Base-by-base conservation (phyloP, 2,888 invertebrate genomes). In the Brachyptera risi region DNA sequence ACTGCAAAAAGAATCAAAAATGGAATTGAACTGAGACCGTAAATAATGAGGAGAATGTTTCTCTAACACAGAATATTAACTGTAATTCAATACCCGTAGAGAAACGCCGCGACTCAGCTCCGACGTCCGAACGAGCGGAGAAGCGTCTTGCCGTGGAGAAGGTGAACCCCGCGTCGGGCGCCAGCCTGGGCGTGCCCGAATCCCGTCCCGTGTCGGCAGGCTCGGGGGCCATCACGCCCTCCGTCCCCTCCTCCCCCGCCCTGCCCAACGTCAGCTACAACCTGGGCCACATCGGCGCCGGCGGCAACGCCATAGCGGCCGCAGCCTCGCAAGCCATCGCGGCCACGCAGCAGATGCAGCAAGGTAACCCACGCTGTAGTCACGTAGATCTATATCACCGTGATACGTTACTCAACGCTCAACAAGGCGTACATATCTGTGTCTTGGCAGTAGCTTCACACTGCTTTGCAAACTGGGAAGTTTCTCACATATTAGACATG, bases 291-390 rank as follows among this genome's bases (percentile, higher is more conserved):
- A 85, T 88, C 69, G 89, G 90, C n/a, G 91, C 92, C 0, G 92
- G 90, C 11, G 83, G 87, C 59, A 90, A 89, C 69, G 92, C 95
- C 1, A 92, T 96, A 60, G 95, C 92, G 0, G 93, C 91, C 0
- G 96, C 96, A 1, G 96, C 96, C 0, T 94, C 94, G 21, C 95
- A 96, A 73, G 96, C 96, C 0, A 96, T 97, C 64, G 95, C 92
- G 3, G 95, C 95, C 1, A 96, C 97, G 1, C 96, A 96, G 71
- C 91, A 91, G 80, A 86, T 86, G 73, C 54, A 54, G 54, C 54
- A 54, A 37, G 54, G n/a, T n/a, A n/a, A n/a, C n/a, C n/a, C n/a
- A n/a, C n/a, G n/a, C n/a, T n/a, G n/a, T n/a, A n/a, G n/a, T n/a
- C n/a, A n/a, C n/a, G n/a, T n/a, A n/a, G n/a, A n/a, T n/a, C n/a